Evolutionary conservation across 2,888 invertebrate species (phyloP), one percentile per base, ranked within the genome.

Genomic region (Mechanitis messenoides): DNA sequence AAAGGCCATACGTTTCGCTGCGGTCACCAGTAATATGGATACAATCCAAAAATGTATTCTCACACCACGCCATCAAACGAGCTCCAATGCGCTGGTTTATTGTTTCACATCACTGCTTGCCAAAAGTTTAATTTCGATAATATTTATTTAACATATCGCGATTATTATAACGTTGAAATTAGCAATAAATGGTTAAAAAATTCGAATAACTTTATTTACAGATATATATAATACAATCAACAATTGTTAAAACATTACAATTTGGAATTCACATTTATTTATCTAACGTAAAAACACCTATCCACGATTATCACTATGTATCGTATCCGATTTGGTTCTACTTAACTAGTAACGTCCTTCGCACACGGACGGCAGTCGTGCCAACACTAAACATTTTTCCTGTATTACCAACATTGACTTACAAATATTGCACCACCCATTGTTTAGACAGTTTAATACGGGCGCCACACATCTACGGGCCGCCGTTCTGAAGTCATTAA

Each of bases 391-490:
- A 69, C 62, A 64, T 61, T 65, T 65, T 70, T 71, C 73, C 71
- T 72, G 72, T 74, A 57, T 57, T 65, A 60, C 54, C 55, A 58
- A 63, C 58, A 64, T 55, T 60, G 12, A 45, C 4, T 33, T 54
- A 54, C 53, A 33, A 31, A 45, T 54, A 50, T 50, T 50, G 50
- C 50, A 50, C 59, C 50, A 54, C 54, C 54, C 54, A 33, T 54
- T n/a, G 35, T 38, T 6, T 31, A 54, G 5, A 3, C n/a, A 11
- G n/a, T 20, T 33, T 85, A 95, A 83, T 95, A 95, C 20, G 95
- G 95, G 75, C 95, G 92, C 95, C 95, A 95, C 62, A 95, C 95
- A 75, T 95, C 94, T n/a, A 93, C 91, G 61, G 93, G 91, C 77
- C 82, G 85, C 68, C 87, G 87, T 62, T 90, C 90, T 1, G 88